Evolutionary conservation across 2,797 vertebrate species (phyloP), one percentile per base, ranked within the genome.

Genomic region (Myotis vivesi): DNA sequence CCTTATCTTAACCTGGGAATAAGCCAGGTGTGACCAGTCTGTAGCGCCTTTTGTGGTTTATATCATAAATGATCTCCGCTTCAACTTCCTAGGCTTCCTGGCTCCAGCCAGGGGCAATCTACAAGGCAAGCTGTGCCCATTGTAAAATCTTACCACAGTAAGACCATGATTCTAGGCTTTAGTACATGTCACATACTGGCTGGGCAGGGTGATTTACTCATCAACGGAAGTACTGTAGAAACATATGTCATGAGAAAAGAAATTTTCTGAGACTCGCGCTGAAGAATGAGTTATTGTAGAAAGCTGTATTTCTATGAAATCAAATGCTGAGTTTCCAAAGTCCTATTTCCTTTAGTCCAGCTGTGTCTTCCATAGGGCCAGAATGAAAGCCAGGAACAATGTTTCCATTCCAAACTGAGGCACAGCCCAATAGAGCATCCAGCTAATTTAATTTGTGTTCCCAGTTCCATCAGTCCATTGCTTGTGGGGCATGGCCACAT

Each of bases 71-170:
- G 9, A 3, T 3, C 12, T 82, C 11, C 71, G 22, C 19, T 72
- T 59, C 22, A 82, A 41, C 11, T 38, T 17, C 11, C 6, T 13
- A 0, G 10, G 1, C 3, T 33, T 73, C 57, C 25, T 19, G 30
- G 5, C 8, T 69, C 1, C 3, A 71, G 11, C 15, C 9, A 16
- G 1, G 10, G 3, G 3, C 30, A 5, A 4, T 25, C 8, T 25
- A 8, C 22, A 5, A 11, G 23, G 8, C 6, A 77, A 59, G 5
- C 5, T 13, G 25, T 46, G 12, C 16, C 49, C 28, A 12, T 19
- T 36, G 9, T 20, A 2, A 53, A 71, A 28, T 33, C 7, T 66
- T 30, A 16, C 19, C 25, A 57, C 10, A 25, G 28, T 8, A 15
- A 59, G 28, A 17, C 0, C 0, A 15, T 8, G 13, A 15, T 41